Conservation (phyloP, 2,888 invertebrate genomes). For the Diarsia brunnea region DNA sequence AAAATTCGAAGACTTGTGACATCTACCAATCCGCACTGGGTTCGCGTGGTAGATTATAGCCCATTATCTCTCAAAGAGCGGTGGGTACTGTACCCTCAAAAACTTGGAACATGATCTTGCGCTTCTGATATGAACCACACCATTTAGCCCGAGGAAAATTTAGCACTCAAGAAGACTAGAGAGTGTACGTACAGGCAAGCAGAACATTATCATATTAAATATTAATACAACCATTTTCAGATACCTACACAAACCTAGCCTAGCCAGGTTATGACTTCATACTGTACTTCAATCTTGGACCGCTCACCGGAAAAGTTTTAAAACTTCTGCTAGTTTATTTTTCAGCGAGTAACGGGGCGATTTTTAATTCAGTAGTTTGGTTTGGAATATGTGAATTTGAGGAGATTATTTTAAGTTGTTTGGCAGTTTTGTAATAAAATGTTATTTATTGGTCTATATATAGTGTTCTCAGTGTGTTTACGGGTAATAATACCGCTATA, state of each 20-base stretch:
- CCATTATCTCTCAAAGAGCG: no score
- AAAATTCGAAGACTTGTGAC: no score
- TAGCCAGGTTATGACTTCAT: conserved; percentile 36
- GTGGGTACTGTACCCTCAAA: neutral
- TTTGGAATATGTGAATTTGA: neutral
- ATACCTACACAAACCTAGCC: conserved; percentile 23
- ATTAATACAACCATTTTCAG: conserved; percentile 63
- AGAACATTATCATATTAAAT: conserved; percentile 68
- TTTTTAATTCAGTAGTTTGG: conserved; percentile 13
- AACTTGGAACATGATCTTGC: neutral
- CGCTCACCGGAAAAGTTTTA: neutral
- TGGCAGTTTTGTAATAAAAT: conserved; percentile 20
- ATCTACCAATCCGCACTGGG: no score
- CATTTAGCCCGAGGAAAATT: conserved; percentile 78
- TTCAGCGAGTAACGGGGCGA: neutral
- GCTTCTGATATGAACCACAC: conserved; percentile 57
- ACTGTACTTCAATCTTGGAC: conserved; percentile 3
- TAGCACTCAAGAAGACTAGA: conserved; percentile 78
- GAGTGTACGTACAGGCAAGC: conserved; percentile 71
- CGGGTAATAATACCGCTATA: neutral
- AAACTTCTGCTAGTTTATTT: conserved; percentile 14
- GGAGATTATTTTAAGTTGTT: conserved; percentile 6
- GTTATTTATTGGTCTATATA: conserved; percentile 17
- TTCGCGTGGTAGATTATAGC: no score
- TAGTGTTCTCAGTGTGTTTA: neutral